Evolutionary conservation across 37 sponge, comb jelly and placozoan species (phyloP).

Genomic region (Bolinopsis microptera): DNA sequence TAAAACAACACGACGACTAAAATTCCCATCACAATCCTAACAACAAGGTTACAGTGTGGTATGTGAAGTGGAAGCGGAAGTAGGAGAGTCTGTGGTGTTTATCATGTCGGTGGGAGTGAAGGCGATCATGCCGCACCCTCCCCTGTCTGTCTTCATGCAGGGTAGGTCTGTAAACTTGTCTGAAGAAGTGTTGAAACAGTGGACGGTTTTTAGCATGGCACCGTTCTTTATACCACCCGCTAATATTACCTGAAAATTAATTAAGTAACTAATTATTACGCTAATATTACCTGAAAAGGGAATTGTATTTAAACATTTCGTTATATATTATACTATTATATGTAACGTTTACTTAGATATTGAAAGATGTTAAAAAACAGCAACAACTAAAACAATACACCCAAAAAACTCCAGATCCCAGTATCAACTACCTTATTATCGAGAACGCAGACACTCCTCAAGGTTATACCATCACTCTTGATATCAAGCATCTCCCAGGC

Average conservation of each 20-base stretch:
- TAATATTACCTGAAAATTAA: conserved; percentile 15
- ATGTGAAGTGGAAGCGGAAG: neutral
- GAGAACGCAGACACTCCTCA: conserved; percentile 64
- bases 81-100: neutral
- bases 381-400: too few relatives aligned
- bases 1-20: too few relatives aligned
- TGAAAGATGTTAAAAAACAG: neutral
- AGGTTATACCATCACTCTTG: conserved; percentile 52
- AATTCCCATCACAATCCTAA: neutral
- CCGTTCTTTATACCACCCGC: conserved; percentile 65
- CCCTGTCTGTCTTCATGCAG: conserved; percentile 54
- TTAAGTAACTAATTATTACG: too few relatives aligned
- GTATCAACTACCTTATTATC: neutral
- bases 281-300: too few relatives aligned
- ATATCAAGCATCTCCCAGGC: conserved; percentile 59
- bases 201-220: conserved; percentile 47
- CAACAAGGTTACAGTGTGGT: neutral
- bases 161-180: conserved; percentile 37
- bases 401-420: too few relatives aligned
- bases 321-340: too few relatives aligned
- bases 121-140: conserved; percentile 60
- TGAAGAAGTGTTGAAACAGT: conserved; percentile 56
- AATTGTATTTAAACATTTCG: too few relatives aligned
- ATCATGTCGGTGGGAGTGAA: conserved; percentile 33
- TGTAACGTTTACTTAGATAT: too few relatives aligned